Conservation (phyloP, 2,113 vertebrate species). For the Himantopus leucocephalus region DNA sequence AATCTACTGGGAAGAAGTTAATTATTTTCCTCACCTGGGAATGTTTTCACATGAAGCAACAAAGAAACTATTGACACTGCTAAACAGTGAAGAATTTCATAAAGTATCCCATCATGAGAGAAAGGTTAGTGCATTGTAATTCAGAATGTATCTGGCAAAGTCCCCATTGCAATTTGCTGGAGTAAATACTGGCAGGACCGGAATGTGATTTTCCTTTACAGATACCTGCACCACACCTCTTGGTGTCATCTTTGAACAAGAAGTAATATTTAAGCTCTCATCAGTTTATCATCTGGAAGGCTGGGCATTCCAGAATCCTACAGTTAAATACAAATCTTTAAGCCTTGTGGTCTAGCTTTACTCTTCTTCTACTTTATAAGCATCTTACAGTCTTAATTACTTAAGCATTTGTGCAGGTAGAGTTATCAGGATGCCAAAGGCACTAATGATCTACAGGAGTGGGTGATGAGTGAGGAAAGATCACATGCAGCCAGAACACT, state of each 20-base stretch:
- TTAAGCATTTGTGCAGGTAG: not conserved
- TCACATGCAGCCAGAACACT: not conserved
- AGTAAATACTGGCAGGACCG: not conserved
- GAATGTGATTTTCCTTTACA: not conserved
- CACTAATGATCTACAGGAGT: not conserved
- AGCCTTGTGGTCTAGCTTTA: not conserved
- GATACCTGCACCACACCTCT: not conserved
- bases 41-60: not conserved
- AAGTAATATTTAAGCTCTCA: not conserved
- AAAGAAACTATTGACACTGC: constrained; percentile 2
- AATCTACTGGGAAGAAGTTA: not conserved
- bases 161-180: not conserved
- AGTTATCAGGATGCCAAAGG: not conserved
- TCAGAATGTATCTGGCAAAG: not conserved
- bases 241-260: not conserved
- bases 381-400: not conserved
- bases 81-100: not conserved
- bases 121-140: not conserved
- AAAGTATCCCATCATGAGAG: not conserved
- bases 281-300: not conserved
- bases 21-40: not conserved
- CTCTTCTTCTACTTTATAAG: not conserved
- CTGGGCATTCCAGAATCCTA: not conserved
- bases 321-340: not conserved
- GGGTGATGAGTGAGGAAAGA: too few relatives aligned